phyloP scores from a whole-genome alignment of 2,113 vertebrate species.

The Fulica atra region DNA sequence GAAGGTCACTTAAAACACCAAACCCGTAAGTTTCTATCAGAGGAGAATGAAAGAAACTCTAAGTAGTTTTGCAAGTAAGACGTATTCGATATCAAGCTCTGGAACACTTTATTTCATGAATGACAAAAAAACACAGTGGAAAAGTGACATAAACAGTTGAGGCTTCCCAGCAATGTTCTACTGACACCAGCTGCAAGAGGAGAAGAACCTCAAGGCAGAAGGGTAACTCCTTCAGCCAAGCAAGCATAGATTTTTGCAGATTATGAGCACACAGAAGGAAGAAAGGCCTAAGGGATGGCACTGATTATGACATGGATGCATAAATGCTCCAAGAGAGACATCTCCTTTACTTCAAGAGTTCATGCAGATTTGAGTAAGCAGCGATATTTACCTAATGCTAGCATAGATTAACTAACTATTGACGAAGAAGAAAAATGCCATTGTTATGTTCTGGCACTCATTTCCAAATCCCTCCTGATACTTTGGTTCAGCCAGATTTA shows the following conservation, averaged over 20 bases:
- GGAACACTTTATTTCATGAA: background rate
- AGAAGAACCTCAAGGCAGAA: background rate
- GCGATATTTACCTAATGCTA: background rate
- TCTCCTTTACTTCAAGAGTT: background rate
- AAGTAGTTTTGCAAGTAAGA: background rate
- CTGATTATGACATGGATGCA: background rate
- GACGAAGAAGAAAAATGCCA: background rate
- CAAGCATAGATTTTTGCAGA: background rate
- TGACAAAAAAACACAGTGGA: background rate
- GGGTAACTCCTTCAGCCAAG: background rate
- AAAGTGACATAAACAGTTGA: background rate
- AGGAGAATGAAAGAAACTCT: background rate
- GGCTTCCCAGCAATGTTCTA: background rate
- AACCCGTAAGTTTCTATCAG: background rate
- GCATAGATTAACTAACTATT: background rate
- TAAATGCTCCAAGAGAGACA: background rate
- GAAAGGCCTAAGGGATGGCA: background rate
- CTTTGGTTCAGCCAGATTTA: background rate
- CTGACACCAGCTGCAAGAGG: rapidly evolving
- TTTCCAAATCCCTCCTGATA: background rate
- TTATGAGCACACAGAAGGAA: background rate
- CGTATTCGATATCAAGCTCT: background rate
- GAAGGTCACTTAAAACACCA: too few species aligned
- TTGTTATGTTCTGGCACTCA: background rate
- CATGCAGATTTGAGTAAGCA: background rate